Evolutionary conservation across 2,797 vertebrate species (phyloP).

Genomic region (Myoxocephalus aenaeus): DNA sequence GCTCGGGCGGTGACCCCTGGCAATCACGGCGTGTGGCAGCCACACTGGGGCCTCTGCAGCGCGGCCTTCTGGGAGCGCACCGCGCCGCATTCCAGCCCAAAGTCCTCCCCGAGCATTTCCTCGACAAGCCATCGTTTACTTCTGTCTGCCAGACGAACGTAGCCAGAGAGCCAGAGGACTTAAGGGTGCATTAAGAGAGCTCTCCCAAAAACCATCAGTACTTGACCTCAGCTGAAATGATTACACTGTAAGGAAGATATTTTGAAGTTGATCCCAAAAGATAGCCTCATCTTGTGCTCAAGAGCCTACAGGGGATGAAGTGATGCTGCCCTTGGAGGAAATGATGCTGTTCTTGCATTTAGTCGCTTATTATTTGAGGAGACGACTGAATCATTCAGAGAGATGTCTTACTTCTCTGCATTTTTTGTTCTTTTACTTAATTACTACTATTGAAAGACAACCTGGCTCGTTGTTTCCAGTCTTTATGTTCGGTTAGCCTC

Average conservation of each 20-base stretch:
- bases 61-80: constrained; percentile 70
- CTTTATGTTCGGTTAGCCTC: neutral
- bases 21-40: constrained; percentile 80
- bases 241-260: constrained; percentile 77
- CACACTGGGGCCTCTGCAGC: constrained; percentile 66
- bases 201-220: constrained; percentile 77
- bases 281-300: constrained; percentile 77
- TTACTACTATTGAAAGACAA: neutral
- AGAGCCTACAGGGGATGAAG: constrained; percentile 66
- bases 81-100: constrained; percentile 71
- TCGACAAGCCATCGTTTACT: constrained; percentile 71
- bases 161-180: constrained; percentile 75
- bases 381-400: constrained; percentile 23
- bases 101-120: constrained; percentile 74
- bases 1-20: constrained; percentile 73
- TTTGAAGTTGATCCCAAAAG: constrained; percentile 75
- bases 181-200: constrained; percentile 77
- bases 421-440: neutral
- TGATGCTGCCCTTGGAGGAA: constrained; percentile 65
- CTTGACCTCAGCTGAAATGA: constrained; percentile 79
- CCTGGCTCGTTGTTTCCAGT: neutral
- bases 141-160: constrained; percentile 75
- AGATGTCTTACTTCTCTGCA: constrained; percentile 21
- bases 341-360: constrained; percentile 60
- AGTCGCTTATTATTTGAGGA: constrained; percentile 52